Conservation (phyloP, 2,888 invertebrate species). For the Watsonalla binaria region DNA sequence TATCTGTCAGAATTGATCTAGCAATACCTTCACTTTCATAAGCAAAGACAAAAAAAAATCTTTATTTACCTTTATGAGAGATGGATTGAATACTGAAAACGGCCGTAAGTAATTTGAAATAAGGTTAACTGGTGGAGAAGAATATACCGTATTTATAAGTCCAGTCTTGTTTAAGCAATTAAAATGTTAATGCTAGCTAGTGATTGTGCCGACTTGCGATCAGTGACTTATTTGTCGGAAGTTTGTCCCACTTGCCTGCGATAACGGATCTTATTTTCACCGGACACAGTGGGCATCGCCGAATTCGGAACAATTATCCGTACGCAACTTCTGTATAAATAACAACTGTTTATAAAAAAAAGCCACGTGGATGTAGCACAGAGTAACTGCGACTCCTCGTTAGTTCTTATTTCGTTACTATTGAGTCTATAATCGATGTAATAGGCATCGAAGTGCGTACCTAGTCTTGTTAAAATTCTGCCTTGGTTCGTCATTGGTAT, state of each 20-base stretch:
- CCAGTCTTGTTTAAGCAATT: not conserved
- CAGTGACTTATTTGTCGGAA: constrained; percentile 24
- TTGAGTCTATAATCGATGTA: not conserved
- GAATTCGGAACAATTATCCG: constrained; percentile 32
- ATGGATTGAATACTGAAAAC: too few relatives aligned
- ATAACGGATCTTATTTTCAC: constrained; percentile 51
- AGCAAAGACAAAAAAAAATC: too few relatives aligned
- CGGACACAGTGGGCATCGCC: constrained; percentile 22
- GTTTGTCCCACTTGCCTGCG: constrained; percentile 16
- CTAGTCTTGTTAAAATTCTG: not conserved
- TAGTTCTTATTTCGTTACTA: not conserved
- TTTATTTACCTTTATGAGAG: too few relatives aligned
- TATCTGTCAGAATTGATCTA: too few relatives aligned
- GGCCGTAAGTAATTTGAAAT: too few relatives aligned
- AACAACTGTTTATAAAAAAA: constrained; percentile 12
- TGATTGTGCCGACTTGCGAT: not conserved
- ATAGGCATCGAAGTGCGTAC: not conserved
- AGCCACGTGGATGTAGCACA: constrained; percentile 1
- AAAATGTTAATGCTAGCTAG: not conserved
- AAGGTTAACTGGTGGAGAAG: too few relatives aligned
- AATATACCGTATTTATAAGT: not conserved
- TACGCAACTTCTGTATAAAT: constrained; percentile 27
- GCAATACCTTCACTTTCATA: too few relatives aligned
- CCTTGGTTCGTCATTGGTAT: not conserved
- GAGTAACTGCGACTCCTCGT: not conserved